Evolutionary conservation across 1,140 invertebrate species (phyloP).

Genomic region (Zeugodacus cucurbitae): DNA sequence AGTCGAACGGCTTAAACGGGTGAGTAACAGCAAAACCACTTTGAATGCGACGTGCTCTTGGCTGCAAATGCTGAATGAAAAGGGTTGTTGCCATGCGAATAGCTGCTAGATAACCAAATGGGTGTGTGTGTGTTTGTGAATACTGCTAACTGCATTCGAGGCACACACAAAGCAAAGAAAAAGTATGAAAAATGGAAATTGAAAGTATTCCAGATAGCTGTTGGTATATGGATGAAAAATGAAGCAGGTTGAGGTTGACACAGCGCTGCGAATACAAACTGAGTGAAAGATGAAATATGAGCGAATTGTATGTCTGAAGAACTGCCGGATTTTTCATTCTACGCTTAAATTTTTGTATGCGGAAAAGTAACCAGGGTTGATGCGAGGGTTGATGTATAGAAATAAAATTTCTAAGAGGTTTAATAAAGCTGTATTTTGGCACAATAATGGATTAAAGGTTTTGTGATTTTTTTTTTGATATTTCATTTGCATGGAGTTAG

Average conservation of each 20-base stretch:
- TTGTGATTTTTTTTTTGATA: not conserved
- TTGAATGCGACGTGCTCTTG: not conserved
- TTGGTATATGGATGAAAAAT: slow-evolving; percentile 10
- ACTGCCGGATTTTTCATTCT: not conserved
- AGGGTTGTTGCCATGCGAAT: not conserved
- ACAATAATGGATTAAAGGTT: not conserved
- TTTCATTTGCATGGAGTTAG: too few relatives aligned
- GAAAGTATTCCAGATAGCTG: not conserved
- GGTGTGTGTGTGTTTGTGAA: not conserved
- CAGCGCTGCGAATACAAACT: not conserved
- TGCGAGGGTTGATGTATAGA: not conserved
- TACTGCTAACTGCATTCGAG: not conserved
- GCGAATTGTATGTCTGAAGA: not conserved
- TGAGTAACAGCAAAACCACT: not conserved
- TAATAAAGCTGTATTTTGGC: not conserved
- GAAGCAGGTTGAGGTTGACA: slow-evolving; percentile 15
- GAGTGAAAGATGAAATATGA: slow-evolving; percentile 2
- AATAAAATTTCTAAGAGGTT: not conserved
- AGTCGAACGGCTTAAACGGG: not conserved
- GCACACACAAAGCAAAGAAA: not conserved
- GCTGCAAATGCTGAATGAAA: not conserved
- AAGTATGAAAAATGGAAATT: slow-evolving; percentile 2
- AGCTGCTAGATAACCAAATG: not conserved
- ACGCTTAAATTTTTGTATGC: not conserved
- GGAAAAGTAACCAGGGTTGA: not conserved